These are phyloP conservation scores for Bibio marci DNA, from an alignment of 2,888 invertebrate species.

Conservation along the genomic window DNA sequence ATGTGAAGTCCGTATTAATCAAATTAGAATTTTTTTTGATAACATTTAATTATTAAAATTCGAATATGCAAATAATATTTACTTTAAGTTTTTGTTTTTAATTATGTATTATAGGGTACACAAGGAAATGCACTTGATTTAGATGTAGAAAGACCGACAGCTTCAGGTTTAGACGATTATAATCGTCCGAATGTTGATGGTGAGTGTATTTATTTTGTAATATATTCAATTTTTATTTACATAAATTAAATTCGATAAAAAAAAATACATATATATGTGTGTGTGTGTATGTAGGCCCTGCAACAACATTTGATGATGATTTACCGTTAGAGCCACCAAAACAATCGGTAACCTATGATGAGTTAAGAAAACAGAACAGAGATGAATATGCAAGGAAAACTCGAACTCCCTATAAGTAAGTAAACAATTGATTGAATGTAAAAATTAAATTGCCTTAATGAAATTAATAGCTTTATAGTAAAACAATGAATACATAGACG, in stretches of 20 bases:
- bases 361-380: conserved; percentile 50
- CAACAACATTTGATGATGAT: conserved; percentile 30
- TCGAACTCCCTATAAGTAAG: conserved; percentile 16
- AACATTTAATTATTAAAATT: too few relatives aligned
- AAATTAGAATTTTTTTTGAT: too few relatives aligned
- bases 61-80: too few relatives aligned
- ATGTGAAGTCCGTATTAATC: too few relatives aligned
- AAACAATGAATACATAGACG: too few relatives aligned
- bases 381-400: conserved; percentile 34
- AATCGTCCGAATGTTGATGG: conserved; percentile 37
- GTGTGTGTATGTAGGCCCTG: too few relatives aligned
- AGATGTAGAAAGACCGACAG: conserved; percentile 42
- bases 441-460: too few relatives aligned
- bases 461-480: too few relatives aligned
- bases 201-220: conserved; percentile 16
- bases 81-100: too few relatives aligned
- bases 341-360: conserved; percentile 47
- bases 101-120: conserved; percentile 21
- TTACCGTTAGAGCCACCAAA: conserved; percentile 28
- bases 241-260: neutral
- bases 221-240: too few relatives aligned
- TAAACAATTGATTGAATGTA: too few relatives aligned
- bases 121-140: conserved; percentile 36
- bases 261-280: neutral
- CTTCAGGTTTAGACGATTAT: conserved; percentile 40